phyloP scores from a whole-genome alignment of 1,140 invertebrate genomes.

The Drosophila repleta region DNA sequence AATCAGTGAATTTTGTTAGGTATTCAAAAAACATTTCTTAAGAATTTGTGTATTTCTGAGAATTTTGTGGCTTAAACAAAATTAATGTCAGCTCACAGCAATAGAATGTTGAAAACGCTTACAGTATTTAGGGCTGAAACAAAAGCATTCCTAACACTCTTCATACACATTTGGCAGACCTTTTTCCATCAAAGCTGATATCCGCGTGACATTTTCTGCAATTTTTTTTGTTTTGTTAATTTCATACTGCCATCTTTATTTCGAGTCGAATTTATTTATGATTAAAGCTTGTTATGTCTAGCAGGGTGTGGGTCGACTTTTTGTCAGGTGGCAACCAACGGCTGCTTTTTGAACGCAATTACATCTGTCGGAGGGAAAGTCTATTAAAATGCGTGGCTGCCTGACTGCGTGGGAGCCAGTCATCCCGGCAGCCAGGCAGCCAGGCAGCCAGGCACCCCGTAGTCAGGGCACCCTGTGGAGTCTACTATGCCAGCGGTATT shows the following conservation, averaged over 20 bases:
- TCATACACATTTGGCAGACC: background rate
- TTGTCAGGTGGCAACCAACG: conserved; percentile 11
- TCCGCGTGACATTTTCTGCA: background rate
- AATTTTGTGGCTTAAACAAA: background rate
- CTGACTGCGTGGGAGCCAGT: conserved; percentile 22
- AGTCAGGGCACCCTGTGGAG: conserved; percentile 28
- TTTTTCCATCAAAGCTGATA: background rate
- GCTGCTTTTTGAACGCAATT: conserved; percentile 45
- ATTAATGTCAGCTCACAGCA: background rate
- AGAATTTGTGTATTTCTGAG: too few species aligned
- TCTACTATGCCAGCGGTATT: background rate
- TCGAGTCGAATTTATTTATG: conserved; percentile 50
- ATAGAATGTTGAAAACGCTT: background rate
- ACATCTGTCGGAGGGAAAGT: conserved; percentile 47
- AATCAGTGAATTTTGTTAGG: too few species aligned
- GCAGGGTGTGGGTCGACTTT: background rate
- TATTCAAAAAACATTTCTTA: too few species aligned
- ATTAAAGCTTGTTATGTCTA: conserved; percentile 30
- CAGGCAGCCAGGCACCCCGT: conserved; percentile 26
- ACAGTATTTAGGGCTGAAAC: background rate
- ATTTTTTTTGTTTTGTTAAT: background rate
- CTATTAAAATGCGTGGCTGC: conserved; percentile 46
- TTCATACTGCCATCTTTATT: background rate
- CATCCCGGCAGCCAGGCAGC: conserved; percentile 11
- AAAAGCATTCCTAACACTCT: background rate